phyloP scores from a whole-genome alignment of 2,888 invertebrate species.

The Heliconius erato region DNA sequence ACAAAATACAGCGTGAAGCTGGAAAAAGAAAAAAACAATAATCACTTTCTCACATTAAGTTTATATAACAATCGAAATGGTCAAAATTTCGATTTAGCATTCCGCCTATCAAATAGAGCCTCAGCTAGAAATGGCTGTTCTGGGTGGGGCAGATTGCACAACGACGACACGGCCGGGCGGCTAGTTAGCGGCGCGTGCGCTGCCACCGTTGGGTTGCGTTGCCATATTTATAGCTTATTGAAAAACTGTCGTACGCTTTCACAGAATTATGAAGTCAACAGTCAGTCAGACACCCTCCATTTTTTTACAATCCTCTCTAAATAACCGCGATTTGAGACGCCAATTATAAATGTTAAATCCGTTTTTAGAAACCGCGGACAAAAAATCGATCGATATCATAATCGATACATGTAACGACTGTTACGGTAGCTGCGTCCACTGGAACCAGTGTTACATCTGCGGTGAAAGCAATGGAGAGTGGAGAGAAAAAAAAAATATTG shows the following conservation, averaged over 20 bases:
- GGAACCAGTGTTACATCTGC: constrained; percentile 33
- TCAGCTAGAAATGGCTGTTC: constrained; percentile 66
- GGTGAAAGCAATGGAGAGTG: constrained; percentile 49
- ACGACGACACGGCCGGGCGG: constrained; percentile 79
- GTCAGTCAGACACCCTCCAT: constrained; percentile 47
- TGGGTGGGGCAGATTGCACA: constrained; percentile 84
- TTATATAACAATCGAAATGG: constrained; percentile 14
- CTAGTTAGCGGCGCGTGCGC: constrained; percentile 83
- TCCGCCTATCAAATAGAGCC: constrained; percentile 56
- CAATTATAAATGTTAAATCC: constrained; percentile 52
- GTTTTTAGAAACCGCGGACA: constrained; percentile 37
- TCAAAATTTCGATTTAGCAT: constrained; percentile 23
- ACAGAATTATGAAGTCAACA: constrained; percentile 63
- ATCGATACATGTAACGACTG: constrained; percentile 36
- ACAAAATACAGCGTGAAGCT: too few relatives aligned
- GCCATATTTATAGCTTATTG: constrained; percentile 85
- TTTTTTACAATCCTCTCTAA: constrained; percentile 56
- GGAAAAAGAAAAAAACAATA: background rate
- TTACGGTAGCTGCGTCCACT: constrained; percentile 42
- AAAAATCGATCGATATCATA: constrained; percentile 45
- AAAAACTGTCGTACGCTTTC: constrained; percentile 79
- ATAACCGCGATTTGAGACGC: constrained; percentile 53
- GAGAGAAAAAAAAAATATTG: constrained; percentile 43
- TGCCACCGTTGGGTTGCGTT: constrained; percentile 79
- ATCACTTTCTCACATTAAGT: background rate